These are phyloP conservation scores for Oreochromis grahami DNA, from an alignment of 2,797 vertebrate species.

Conservation along the genomic window DNA sequence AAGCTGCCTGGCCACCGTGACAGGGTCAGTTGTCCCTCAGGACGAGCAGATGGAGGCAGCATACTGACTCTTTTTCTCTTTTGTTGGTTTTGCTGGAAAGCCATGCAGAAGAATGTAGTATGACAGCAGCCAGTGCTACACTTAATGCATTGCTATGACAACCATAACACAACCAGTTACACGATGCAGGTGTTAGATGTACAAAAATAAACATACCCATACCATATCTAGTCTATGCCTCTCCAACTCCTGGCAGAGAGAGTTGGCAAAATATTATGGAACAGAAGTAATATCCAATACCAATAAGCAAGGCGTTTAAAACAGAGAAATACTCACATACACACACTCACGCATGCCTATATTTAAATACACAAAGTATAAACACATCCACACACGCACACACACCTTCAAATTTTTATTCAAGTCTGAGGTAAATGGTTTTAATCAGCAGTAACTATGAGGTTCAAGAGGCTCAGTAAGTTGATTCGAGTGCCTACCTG, in stretches of 20 bases:
- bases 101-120: conserved; percentile 99
- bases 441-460: conserved; percentile 48
- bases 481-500: conserved; percentile 80
- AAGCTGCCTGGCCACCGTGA: conserved; percentile 73
- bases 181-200: conserved; percentile 99
- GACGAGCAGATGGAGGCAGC: conserved; percentile 97
- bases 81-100: conserved; percentile 95
- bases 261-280: conserved; percentile 99
- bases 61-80: conserved; percentile 75
- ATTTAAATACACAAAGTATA: not conserved
- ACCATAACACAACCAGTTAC: conserved; percentile 99
- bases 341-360: conserved; percentile 1
- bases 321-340: conserved; percentile 51
- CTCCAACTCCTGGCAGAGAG: conserved; percentile 99
- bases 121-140: conserved; percentile 99
- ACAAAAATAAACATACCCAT: conserved; percentile 99
- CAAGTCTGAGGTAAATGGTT: conserved; percentile 36
- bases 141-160: conserved; percentile 99
- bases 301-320: conserved; percentile 87
- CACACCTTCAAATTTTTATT: conserved; percentile 24
- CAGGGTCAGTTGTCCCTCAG: conserved; percentile 77
- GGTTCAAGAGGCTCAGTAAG: conserved; percentile 26
- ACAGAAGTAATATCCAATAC: conserved; percentile 87
- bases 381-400: not conserved
- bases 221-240: conserved; percentile 99